Percentiles rank a stretch among this genome's conserved stretches.
Evolutionary conservation across 92 coral and sea anemone species (phyloP).

Genomic region (Desmophyllum pertusum): DNA sequence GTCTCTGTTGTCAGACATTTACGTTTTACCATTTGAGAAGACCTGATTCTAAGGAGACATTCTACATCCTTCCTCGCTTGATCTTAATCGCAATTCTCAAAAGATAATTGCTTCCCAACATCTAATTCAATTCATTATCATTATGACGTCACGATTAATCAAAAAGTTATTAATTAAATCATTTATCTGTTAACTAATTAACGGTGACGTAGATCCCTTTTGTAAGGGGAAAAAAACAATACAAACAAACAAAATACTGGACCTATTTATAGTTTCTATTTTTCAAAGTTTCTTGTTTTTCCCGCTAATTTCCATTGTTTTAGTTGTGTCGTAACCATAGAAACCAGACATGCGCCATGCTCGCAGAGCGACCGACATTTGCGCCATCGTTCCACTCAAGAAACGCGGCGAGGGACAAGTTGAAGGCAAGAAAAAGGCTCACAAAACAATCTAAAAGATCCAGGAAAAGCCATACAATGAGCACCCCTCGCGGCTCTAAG

Average conservation of each 20-base stretch:
- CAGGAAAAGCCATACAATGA: constrained; percentile 53
- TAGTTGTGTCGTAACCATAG: constrained; percentile 79
- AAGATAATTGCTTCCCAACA: neutral
- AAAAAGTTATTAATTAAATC: neutral
- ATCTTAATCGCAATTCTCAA: neutral
- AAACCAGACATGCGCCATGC: constrained; percentile 80
- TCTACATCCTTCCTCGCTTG: neutral
- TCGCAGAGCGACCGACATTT: constrained; percentile 74
- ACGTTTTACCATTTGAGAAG: constrained; percentile 14
- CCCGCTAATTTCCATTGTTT: neutral
- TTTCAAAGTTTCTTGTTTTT: neutral
- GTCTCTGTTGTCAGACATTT: constrained; percentile 38
- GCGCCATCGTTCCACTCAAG: constrained; percentile 28
- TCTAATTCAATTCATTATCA: neutral
- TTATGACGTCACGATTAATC: constrained; percentile 14
- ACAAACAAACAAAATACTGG: neutral
- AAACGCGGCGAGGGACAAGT: constrained; percentile 3
- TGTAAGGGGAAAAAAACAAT: neutral
- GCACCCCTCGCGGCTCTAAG: constrained; percentile 37
- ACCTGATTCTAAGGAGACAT: constrained; percentile 1
- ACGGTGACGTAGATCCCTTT: neutral
- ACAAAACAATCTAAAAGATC: constrained; percentile 32
- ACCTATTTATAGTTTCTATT: neutral
- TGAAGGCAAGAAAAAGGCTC: constrained; percentile 15
- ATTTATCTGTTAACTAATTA: neutral